These are phyloP conservation scores for Meteorus colon DNA, from an alignment of 2,888 invertebrate genomes.

Conservation along the genomic window DNA sequence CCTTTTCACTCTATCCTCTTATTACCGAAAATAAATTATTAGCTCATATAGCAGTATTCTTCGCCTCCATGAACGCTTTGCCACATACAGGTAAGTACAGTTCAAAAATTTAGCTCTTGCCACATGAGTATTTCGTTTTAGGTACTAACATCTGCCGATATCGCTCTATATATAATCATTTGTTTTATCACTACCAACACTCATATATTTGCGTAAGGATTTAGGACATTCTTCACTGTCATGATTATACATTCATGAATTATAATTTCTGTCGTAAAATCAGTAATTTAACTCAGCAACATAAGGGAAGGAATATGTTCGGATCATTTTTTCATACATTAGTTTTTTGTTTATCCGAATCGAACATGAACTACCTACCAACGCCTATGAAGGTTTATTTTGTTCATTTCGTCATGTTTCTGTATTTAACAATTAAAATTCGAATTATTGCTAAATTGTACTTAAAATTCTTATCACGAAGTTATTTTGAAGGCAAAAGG, in stretches of 20 bases:
- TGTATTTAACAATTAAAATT: neutral
- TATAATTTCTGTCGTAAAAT: neutral
- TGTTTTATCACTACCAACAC: constrained; percentile 21
- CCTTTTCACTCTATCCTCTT: constrained; percentile 50
- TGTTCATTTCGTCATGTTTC: neutral
- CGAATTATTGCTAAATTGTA: constrained; percentile 33
- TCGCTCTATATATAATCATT: neutral
- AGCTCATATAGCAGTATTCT: constrained; percentile 52
- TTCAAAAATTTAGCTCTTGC: neutral
- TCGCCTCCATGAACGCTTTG: constrained; percentile 29
- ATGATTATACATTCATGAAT: neutral
- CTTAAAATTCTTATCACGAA: constrained; percentile 10
- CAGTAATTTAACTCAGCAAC: neutral
- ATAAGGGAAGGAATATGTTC: neutral
- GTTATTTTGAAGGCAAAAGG: constrained; percentile 20
- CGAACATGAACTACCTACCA: neutral
- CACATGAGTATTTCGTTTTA: neutral
- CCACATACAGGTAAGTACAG: constrained; percentile 30
- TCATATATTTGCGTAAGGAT: neutral
- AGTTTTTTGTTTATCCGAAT: neutral
- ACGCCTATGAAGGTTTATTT: neutral
- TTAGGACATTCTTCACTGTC: neutral
- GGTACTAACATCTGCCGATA: constrained; percentile 25
- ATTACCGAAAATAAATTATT: constrained; percentile 59
- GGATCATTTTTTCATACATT: neutral